phyloP scores from a whole-genome alignment of 2,888 invertebrate genomes.

The Monoplex corrugatus region DNA sequence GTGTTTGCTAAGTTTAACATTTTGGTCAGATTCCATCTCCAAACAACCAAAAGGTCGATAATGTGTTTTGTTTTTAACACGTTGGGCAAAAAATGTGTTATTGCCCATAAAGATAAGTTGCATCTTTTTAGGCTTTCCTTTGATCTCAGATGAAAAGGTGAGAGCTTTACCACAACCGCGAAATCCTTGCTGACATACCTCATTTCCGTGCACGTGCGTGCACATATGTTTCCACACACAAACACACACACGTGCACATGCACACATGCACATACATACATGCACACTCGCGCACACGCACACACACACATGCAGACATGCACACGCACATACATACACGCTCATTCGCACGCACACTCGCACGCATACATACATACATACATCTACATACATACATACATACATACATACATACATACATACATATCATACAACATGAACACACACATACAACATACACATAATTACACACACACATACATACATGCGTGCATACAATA shows the following conservation, averaged over 20 bases:
- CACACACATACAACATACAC: slow-evolving; percentile 27
- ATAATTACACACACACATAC: slow-evolving; percentile 14
- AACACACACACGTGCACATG: neutral
- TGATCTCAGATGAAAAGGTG: no score
- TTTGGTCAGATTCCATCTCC: no score
- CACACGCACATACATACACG: neutral
- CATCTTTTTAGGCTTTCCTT: no score
- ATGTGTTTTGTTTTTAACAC: no score
- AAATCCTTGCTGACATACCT: no score
- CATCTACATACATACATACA: neutral
- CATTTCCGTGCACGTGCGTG: neutral
- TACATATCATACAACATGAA: neutral
- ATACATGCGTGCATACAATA: neutral
- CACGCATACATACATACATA: neutral
- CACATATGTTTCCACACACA: neutral
- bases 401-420: slow-evolving; percentile 23
- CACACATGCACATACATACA: neutral
- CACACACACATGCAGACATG: neutral
- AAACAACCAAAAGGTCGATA: neutral
- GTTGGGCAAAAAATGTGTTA: no score
- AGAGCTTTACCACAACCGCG: no score
- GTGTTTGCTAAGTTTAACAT: no score
- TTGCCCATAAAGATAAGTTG: no score
- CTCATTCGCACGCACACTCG: neutral
- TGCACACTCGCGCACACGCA: neutral